Evolutionary conservation across 2,797 vertebrate species (phyloP).

Genomic region (Pipistrellus nathusii): DNA sequence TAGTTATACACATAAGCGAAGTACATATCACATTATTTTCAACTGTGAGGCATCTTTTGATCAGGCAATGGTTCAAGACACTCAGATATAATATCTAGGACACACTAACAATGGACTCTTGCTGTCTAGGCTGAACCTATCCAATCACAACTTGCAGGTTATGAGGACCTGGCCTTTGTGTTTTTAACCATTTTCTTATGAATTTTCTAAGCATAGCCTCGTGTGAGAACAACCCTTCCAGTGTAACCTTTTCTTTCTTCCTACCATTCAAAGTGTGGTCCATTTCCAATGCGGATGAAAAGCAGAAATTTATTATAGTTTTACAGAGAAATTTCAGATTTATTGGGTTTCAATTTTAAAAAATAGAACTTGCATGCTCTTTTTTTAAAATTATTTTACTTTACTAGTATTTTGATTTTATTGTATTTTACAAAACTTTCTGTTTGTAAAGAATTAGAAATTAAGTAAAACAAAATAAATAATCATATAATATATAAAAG

Average conservation of each 20-base stretch:
- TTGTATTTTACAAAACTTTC: neutral
- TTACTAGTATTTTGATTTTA: neutral
- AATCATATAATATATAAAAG: neutral
- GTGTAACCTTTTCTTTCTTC: neutral
- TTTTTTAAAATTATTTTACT: neutral
- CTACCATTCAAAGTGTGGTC: neutral
- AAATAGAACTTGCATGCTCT: neutral
- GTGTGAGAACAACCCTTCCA: neutral
- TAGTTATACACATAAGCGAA: neutral
- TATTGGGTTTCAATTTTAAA: neutral
- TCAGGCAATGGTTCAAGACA: neutral
- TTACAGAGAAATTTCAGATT: neutral
- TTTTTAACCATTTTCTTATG: constrained; percentile 1
- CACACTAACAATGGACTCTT: neutral
- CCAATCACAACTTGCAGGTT: neutral
- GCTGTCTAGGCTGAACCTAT: neutral
- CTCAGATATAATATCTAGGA: constrained; percentile 1
- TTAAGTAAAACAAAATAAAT: neutral
- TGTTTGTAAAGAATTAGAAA: neutral
- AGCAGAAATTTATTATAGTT: neutral
- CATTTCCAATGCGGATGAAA: too few species aligned
- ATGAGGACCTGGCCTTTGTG: neutral
- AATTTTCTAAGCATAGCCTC: neutral
- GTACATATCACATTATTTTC: neutral
- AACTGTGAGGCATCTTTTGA: neutral